These are phyloP conservation scores for Cheumatopsyche charites DNA, from an alignment of 1,140 invertebrate species.

Conservation along the genomic window DNA sequence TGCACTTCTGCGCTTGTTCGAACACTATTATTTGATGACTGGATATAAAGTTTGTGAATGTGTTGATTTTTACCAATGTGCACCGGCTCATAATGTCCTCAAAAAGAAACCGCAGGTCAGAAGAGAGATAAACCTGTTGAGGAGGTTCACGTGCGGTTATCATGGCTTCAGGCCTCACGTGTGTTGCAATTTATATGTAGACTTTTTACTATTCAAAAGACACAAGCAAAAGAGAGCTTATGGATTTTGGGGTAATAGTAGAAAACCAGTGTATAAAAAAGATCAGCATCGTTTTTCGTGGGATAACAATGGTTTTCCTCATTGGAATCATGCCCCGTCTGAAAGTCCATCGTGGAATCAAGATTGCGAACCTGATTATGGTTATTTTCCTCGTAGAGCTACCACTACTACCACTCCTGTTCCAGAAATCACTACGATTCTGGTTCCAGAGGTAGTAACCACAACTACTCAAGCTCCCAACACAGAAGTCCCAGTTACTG, in stretches of 20 bases:
- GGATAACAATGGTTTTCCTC: conserved; percentile 41
- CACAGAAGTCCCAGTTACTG: conserved; percentile 13
- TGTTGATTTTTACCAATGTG: conserved; percentile 34
- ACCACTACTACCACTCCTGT: background rate
- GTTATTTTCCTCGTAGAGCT: background rate
- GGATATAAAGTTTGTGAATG: conserved; percentile 30
- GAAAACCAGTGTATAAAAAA: conserved; percentile 1
- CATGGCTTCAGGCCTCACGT: conserved; percentile 31
- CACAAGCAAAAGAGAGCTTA: conserved; percentile 45
- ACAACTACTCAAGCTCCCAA: conserved; percentile 23
- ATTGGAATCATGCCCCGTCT: conserved; percentile 41
- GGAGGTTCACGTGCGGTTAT: conserved; percentile 39
- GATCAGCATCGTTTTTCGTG: conserved; percentile 42
- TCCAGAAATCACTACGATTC: background rate
- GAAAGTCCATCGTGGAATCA: background rate
- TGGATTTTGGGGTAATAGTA: conserved; percentile 24
- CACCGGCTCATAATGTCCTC: conserved; percentile 29
- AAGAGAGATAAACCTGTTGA: conserved; percentile 32
- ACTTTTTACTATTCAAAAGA: conserved; percentile 19
- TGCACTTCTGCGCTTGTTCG: background rate
- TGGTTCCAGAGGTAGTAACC: conserved; percentile 3
- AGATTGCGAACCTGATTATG: background rate
- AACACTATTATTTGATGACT: background rate
- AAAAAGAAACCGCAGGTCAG: conserved; percentile 19
- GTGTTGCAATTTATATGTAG: conserved; percentile 40